Base-by-base conservation (phyloP, 1,140 invertebrate species). In the Hylaeus volcanicus region DNA sequence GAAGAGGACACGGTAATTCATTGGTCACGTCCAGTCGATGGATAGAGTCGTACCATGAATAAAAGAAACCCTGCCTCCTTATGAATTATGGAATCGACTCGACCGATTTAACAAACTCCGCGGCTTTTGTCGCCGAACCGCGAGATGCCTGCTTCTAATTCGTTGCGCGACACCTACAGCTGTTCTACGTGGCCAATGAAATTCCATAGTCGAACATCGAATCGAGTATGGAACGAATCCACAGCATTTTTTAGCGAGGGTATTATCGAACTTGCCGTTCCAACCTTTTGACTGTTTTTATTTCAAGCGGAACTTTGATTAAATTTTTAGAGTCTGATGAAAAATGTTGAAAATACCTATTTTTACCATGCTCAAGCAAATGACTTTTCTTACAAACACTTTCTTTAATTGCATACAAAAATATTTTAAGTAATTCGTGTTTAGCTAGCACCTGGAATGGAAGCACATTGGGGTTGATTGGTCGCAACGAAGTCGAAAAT, bases 1-100 rank as follows among this genome's bases (percentile, higher is more conserved):
- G 69, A 63, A 70, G 51, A 73, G 66, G 15, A 71, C 43, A 48
- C 45, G 70, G 68, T 71, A 81, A 83, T 70, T 85, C 74, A 85
- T 87, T 70, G 81, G 75, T 76, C 68, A 72, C 14, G 53, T 74
- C 48, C 39, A 60, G 39, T 37, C 79, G 41, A 79, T 58, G 72
- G 75, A 82, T 81, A 74, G 64, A 86, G 79, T 66, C 66, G 56
- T 79, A 63, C 56, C 75, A 87, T 88, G 74, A 85, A 88, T 85
- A 85, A 88, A 85, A 85, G 61, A 85, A 86, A 79, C 61, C 60
- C 41, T 11, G 12, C 6, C 6, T 8, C 39, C 61, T 83, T 85
- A 85, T 85, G 76, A 85, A 85, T 85, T 85, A 80, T 85, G 83
- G 72, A 85, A 68, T 43, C 65, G 71, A 41, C 39, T 45, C 26